phyloP scores from a whole-genome alignment of 2,797 vertebrate genomes.

The Neoniphon sammara region DNA sequence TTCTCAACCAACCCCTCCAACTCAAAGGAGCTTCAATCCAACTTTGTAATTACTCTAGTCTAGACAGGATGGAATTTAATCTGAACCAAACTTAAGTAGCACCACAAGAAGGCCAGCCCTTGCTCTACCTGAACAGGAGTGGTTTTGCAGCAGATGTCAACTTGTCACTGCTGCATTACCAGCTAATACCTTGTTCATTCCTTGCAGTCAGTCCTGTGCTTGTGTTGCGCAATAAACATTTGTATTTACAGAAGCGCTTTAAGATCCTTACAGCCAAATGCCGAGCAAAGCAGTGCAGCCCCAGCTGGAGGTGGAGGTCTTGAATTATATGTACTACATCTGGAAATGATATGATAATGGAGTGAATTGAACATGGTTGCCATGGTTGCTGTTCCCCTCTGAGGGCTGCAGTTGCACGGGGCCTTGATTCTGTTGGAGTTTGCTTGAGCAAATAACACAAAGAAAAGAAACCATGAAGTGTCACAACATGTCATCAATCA shows the following conservation, averaged over 20 bases:
- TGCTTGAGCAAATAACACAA: conserved; percentile 8
- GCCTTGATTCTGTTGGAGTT: conserved; percentile 20
- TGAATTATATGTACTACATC: conserved; percentile 66
- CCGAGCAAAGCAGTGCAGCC: conserved; percentile 14
- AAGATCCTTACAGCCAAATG: conserved; percentile 16
- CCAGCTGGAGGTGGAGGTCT: conserved; percentile 20
- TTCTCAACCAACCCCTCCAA: not conserved
- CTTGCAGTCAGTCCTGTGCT: not conserved
- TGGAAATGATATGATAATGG: conserved; percentile 76
- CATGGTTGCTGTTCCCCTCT: conserved; percentile 61
- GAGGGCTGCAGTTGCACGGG: conserved; percentile 37
- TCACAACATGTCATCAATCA: not conserved
- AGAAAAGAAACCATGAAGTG: conserved; percentile 11
- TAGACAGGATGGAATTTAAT: conserved; percentile 34
- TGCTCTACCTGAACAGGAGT: not conserved
- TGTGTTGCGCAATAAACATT: conserved; percentile 20
- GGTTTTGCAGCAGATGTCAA: conserved; percentile 22
- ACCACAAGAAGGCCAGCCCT: conserved; percentile 22
- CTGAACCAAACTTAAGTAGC: conserved; percentile 30
- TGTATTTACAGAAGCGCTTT: conserved; percentile 15
- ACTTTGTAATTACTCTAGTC: conserved; percentile 31
- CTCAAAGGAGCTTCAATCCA: conserved; percentile 7
- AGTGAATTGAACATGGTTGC: conserved; percentile 57
- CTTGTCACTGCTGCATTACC: conserved; percentile 1
- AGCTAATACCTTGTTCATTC: not conserved